phyloP scores from a whole-genome alignment of 2,888 invertebrate species.

The Parochlus steinenii region DNA sequence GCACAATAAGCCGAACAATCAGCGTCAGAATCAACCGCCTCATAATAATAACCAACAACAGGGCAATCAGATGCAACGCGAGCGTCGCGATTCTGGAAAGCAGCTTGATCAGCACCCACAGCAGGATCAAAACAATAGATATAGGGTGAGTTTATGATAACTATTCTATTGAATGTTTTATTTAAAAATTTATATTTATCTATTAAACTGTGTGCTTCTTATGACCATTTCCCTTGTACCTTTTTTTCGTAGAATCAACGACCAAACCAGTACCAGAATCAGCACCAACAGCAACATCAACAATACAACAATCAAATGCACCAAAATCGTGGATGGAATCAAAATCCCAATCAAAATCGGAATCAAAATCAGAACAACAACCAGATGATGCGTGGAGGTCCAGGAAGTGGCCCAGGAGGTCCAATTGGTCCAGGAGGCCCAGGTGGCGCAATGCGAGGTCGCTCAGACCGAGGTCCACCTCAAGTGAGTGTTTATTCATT shows the following conservation, averaged over 20 bases:
- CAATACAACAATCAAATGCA: conserved; percentile 24
- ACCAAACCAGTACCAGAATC: conserved; percentile 20
- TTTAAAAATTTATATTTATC: not conserved
- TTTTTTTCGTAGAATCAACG: not conserved
- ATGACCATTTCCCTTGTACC: not conserved
- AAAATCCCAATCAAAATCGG: conserved; percentile 19
- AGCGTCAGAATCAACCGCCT: conserved; percentile 17
- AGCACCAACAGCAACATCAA: conserved; percentile 18
- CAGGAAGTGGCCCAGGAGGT: conserved; percentile 25
- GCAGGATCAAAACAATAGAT: conserved; percentile 12
- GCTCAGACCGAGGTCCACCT: conserved; percentile 18
- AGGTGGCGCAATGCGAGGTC: conserved; percentile 25
- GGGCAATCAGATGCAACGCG: conserved; percentile 24
- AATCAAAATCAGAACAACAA: conserved; percentile 25
- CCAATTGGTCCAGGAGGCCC: conserved; percentile 29
- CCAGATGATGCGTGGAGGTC: conserved; percentile 26
- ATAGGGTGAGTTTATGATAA: conserved; percentile 3
- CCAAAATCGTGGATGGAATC: conserved; percentile 22
- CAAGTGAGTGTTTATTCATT: conserved; percentile 1
- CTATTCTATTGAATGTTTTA: not conserved
- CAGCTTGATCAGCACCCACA: conserved; percentile 20
- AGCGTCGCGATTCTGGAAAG: conserved; percentile 29
- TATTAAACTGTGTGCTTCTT: not conserved
- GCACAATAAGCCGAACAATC: no score
- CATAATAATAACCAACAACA: conserved; percentile 13